Conservation (phyloP, 2,888 invertebrate genomes). For the Archaeoteleia sp. region DNA sequence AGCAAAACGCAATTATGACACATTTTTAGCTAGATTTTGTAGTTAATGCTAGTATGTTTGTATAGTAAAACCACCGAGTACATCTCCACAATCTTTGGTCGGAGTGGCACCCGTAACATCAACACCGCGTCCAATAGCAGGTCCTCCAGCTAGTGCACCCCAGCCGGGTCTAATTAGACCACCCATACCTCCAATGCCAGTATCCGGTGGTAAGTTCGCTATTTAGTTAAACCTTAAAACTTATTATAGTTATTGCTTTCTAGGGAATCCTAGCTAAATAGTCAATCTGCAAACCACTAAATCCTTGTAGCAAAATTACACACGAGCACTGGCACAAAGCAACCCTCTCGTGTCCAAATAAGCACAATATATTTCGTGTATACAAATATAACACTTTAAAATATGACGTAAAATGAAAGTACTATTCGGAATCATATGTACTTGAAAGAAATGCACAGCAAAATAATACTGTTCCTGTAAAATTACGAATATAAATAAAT, state of each 20-base stretch:
- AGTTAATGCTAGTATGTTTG: slow-evolving; percentile 1
- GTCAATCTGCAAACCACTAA: slow-evolving; percentile 2
- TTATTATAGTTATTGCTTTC: slow-evolving; percentile 1
- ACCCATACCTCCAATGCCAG: slow-evolving; percentile 65
- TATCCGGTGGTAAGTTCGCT: slow-evolving; percentile 44
- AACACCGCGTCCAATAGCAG: slow-evolving; percentile 49
- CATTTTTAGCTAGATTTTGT: background rate
- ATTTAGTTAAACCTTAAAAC: background rate
- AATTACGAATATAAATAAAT: too few species aligned
- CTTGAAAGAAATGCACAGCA: too few species aligned
- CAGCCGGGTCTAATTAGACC: slow-evolving; percentile 58
- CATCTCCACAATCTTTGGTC: slow-evolving; percentile 51
- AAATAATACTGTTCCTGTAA: too few species aligned
- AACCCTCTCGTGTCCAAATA: too few species aligned
- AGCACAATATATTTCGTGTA: too few species aligned
- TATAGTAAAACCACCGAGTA: slow-evolving; percentile 26
- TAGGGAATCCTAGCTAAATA: slow-evolving; percentile 9
- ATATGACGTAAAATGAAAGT: too few species aligned
- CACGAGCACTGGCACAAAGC: background rate
- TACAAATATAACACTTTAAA: too few species aligned
- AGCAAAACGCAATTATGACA: slow-evolving; percentile 4
- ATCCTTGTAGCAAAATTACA: background rate
- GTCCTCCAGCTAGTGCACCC: slow-evolving; percentile 56
- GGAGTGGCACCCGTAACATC: slow-evolving; percentile 53
- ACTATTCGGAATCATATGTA: too few species aligned